Base-by-base conservation (phyloP, 2,113 vertebrate genomes). In the Limanda limanda region DNA sequence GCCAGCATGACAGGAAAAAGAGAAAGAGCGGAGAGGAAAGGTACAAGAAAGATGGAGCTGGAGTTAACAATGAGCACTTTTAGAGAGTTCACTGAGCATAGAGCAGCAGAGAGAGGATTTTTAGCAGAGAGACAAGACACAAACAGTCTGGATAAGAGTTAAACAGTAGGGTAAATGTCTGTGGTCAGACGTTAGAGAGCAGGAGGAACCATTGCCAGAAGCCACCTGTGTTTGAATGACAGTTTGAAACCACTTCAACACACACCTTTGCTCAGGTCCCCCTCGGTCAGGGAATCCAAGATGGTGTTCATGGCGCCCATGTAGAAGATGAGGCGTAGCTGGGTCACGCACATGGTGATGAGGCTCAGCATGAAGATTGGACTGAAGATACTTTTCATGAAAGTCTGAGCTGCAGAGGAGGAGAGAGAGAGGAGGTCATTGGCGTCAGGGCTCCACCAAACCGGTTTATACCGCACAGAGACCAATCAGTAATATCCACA, bases 281-380 rank as follows among this genome's bases (percentile, higher is more conserved):
- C 93, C 0, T 92, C 94, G 3, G 95, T 95, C 59, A 99, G 92
- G 15, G 95, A 96, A 83, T 96, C 95, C 21, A 99, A 94, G 87
- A 99, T 98, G 73, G 93, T 98, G 90, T 98, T 99, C 97, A 99
- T 98, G 89, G 98, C 97, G 0, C 98, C 98, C 98, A 99, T 99
- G 93, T 99, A 99, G 93, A 99, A 99, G 94, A 99, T 99, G 88
- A 99, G 97, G 0, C 97, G 92, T 27, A 99, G 95, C 91, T 99
- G 98, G 0, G 98, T 99, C 66, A 99, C 95, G 24, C 97, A 98
- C 98, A 99, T 99, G 85, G 98, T 99, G 93, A 98, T 94, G 15
- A 99, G 96, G 88, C 97, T 99, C 81, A 98, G 96, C 87, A 99
- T 5, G 92, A 99, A 95, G 91, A 99, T 97, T 57, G 97, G 97